Evolutionary conservation across 2,888 invertebrate species (phyloP).

Genomic region (Hecatera dysodea): DNA sequence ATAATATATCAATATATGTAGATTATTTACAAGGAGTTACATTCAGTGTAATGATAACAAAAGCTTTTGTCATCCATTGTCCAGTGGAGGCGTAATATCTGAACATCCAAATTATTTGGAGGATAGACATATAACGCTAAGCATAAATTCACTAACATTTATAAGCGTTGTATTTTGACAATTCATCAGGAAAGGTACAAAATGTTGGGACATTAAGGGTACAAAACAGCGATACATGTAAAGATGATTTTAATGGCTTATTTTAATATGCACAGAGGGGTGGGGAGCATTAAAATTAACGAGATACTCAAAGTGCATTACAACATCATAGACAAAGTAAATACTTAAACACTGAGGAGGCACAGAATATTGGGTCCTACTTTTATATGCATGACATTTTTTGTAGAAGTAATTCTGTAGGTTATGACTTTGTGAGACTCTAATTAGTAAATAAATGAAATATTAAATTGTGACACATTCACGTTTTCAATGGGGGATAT

Average conservation of each 20-base stretch:
- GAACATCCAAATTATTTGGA: constrained; percentile 19
- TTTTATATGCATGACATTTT: constrained; percentile 57
- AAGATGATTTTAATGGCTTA: constrained; percentile 60
- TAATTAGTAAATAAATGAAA: constrained; percentile 42
- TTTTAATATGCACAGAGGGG: constrained; percentile 55
- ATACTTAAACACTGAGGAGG: constrained; percentile 66
- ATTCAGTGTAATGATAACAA: constrained; percentile 24
- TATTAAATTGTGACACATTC: constrained; percentile 14
- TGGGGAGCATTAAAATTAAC: constrained; percentile 56
- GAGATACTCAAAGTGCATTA: constrained; percentile 72
- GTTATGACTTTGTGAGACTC: constrained; percentile 24
- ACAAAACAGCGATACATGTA: constrained; percentile 54
- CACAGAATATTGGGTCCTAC: constrained; percentile 58
- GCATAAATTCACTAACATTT: constrained; percentile 34
- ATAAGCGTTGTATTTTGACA: constrained; percentile 40
- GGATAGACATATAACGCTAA: constrained; percentile 25
- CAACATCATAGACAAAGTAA: constrained; percentile 72
- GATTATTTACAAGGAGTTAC: constrained; percentile 41
- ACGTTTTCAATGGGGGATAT: constrained; percentile 12
- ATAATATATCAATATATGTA: constrained; percentile 35
- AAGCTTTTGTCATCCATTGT: constrained; percentile 24
- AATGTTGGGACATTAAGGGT: constrained; percentile 28
- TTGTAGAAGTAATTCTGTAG: constrained; percentile 39
- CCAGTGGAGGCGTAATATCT: constrained; percentile 13
- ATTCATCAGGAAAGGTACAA: constrained; percentile 32